A percentile compares a stretch with the other conserved stretches of the same genome.
Conservation (phyloP, 2,888 invertebrate species). For the Meiosimyza platycephala region DNA sequence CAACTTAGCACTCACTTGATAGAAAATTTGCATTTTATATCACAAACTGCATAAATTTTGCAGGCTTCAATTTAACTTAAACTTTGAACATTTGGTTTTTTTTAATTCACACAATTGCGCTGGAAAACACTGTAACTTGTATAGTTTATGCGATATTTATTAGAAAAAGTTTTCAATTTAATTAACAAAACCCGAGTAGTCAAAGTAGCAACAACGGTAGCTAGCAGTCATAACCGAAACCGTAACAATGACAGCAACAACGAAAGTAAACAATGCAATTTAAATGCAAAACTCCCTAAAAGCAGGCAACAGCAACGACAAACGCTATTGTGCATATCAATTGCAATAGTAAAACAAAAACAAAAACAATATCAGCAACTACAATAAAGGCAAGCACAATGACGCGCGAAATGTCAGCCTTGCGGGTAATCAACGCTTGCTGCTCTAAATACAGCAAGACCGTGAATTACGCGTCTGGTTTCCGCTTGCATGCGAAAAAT, state of each 20-base stretch:
- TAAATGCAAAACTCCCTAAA: slow-evolving; percentile 23
- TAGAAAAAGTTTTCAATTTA: background rate
- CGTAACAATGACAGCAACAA: background rate
- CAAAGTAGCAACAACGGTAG: background rate
- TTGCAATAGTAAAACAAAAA: background rate
- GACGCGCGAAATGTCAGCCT: background rate
- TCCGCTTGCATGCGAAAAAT: no score
- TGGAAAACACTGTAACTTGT: background rate
- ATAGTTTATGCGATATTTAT: slow-evolving; percentile 9
- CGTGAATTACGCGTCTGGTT: no score
- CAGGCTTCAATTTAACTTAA: no score
- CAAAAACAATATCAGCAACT: no score
- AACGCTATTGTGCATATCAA: slow-evolving; percentile 1
- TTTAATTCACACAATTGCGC: no score
- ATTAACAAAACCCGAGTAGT: background rate
- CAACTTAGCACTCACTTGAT: no score
- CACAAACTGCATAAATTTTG: no score
- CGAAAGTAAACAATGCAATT: background rate
- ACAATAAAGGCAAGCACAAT: background rate
- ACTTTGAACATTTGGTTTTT: no score
- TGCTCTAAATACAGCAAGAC: no score
- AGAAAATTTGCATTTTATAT: no score
- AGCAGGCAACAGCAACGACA: slow-evolving; percentile 8
- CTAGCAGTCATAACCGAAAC: background rate
- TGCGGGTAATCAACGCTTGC: no score